Evolutionary conservation across 2,797 vertebrate genomes (phyloP), one percentile per base, ranked within the genome.

Genomic region (Podarcis lilfordi): DNA sequence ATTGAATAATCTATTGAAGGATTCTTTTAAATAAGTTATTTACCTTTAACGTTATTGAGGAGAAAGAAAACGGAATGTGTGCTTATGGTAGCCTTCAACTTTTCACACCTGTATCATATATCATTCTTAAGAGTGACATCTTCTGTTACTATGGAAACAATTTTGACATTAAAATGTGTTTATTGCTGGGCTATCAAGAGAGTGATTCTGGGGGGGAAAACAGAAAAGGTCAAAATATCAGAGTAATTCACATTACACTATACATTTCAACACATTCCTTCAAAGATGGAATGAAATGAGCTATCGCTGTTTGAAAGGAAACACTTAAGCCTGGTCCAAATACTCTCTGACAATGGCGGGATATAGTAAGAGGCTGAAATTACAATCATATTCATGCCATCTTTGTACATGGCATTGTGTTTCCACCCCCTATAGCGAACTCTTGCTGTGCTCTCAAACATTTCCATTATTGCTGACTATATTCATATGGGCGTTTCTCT

Each of bases 71-170:
- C 88, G 89, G 92, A 92, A 95, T 93, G 87, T 92, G 91, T 91
- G 80, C 96, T 92, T 94, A 95, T 94, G 91, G 59, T 94, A 93
- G 92, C 93, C 95, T 96, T 96, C 94, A 96, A 95, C 94, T 95
- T 85, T 94, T 95, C 94, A 95, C 92, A 94, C 95, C 95, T 91
- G 88, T 95, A 95, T 94, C 93, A 90, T 93, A 91, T 87, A 94
- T 95, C 88, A 93, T 95, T 93, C 93, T 84, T 91, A 96, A 90
- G 92, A 96, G 90, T 95, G 95, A 94, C 91, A 95, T 95, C 93
- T 94, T 94, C 82, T 86, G 94, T 96, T 96, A 86, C 95, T 95
- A 96, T 95, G 95, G 95, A 95, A 97, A 97, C 94, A 91, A 91
- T 93, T 90, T 93, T 95, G 94, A 95, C 93, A 94, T 94, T 91